Evolutionary conservation across 2,888 invertebrate species (phyloP), one percentile per base, ranked within the genome.

Genomic region (Brachyopa scutellaris): DNA sequence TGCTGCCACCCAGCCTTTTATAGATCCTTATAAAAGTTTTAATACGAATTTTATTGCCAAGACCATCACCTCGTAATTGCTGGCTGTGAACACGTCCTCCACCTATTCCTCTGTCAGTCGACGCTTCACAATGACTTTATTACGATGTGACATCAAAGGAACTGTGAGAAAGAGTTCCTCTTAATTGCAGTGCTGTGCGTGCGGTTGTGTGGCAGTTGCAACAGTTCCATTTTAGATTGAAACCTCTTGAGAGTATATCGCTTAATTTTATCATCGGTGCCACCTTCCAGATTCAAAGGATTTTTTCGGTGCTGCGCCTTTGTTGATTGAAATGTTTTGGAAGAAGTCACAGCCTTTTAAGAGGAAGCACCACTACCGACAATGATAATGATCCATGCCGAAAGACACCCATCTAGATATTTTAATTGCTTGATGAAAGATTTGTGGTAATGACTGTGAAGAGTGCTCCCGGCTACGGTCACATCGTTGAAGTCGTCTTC

Each of bases 391-490:
- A 82, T 82, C 66, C 77, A 82, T 72, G 77, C 77, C 77, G 82
- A 82, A 82, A 82, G 82, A 70, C 82, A 82, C 70, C 64, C 77
- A 82, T 82, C 82, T 77, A 72, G 77, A 82, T 77, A 72, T 77
- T 82, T 82, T 82, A 82, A 82, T 82, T 82, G 70, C 82, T 72
- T 64, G 82, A 77, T 59, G 82, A 82, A 82, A 82, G 82, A 82
- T 82, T 82, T 82, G 82, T 82, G 82, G 77, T 82, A 82, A 82
- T 82, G 82, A 77, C 82, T 82, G 64, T 77, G 77, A 77, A 70
- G 82, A 77, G 70, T 72, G 77, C 77, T 77, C 66, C 76, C 64
- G 70, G 19, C 29, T 64, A 59, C 29, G 42, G 59, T 57, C 42
- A 36, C 70, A 76, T 61, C 64, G 26, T 47, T 49, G 26, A 33